phyloP scores from a whole-genome alignment of 2,888 invertebrate species.

The Drosophila prolongata region DNA sequence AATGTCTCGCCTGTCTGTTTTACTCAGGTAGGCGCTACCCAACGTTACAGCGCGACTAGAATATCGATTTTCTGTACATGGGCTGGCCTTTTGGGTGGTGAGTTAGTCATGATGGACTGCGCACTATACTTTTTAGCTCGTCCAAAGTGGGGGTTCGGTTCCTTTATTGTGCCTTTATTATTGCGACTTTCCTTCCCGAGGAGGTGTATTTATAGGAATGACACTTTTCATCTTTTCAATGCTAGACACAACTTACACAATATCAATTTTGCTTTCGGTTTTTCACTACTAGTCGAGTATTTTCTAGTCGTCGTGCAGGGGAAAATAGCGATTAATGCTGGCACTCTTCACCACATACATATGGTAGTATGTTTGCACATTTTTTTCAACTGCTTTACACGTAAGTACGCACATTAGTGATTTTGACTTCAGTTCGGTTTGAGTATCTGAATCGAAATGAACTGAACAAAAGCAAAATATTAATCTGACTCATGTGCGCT shows the following conservation, averaged over 20 bases:
- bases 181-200: constrained; percentile 24
- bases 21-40: constrained; percentile 18
- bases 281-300: constrained; percentile 22
- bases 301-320: constrained; percentile 38
- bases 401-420: constrained; percentile 33
- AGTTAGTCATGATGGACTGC: constrained; percentile 37
- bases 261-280: constrained; percentile 17
- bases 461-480: constrained; percentile 35
- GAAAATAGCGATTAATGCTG: constrained; percentile 36
- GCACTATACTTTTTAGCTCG: constrained; percentile 29
- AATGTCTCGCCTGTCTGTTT: constrained; percentile 26
- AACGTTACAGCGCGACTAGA: constrained; percentile 53
- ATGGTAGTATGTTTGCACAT: constrained; percentile 36
- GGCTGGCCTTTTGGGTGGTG: constrained; percentile 57
- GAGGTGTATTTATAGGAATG: constrained; percentile 36
- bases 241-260: constrained; percentile 35
- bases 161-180: constrained; percentile 9
- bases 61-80: constrained; percentile 64
- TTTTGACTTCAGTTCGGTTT: constrained; percentile 36
- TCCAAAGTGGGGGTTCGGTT: neutral
- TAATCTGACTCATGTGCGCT: constrained; percentile 38
- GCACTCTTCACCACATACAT: constrained; percentile 37
- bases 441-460: constrained; percentile 53
- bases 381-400: constrained; percentile 38
- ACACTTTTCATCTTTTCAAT: constrained; percentile 40